These are phyloP conservation scores for Lordiphosa mommai DNA, from an alignment of 1,140 invertebrate species.

Conservation along the genomic window DNA sequence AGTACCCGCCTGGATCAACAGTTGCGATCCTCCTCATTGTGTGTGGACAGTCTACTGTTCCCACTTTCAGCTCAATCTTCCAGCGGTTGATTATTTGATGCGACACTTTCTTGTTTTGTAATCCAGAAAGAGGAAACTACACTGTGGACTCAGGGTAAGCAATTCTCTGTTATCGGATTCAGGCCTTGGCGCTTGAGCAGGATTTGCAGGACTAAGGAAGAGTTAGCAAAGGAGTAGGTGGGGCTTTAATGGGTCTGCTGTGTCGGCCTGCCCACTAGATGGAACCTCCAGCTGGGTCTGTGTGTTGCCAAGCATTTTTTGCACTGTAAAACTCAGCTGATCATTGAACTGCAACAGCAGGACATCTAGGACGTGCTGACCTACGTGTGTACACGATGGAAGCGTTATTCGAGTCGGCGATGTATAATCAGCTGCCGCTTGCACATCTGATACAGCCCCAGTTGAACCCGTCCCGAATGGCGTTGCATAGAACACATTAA, in stretches of 20 bases:
- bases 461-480: conserved; percentile 97
- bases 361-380: conserved; percentile 99
- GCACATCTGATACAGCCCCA: conserved; percentile 99
- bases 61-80: conserved; percentile 97
- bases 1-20: conserved; percentile 98
- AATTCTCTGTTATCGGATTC: conserved; percentile 89
- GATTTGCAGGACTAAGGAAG: conserved; percentile 87
- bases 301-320: conserved; percentile 86
- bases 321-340: conserved; percentile 90
- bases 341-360: conserved; percentile 96
- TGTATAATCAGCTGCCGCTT: conserved; percentile 98
- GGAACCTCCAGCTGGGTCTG: conserved; percentile 71
- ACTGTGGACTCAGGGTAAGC: conserved; percentile 88
- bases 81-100: conserved; percentile 98
- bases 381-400: conserved; percentile 76
- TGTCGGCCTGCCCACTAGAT: conserved; percentile 37
- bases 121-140: conserved; percentile 87
- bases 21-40: conserved; percentile 99
- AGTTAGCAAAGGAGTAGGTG: not conserved
- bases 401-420: conserved; percentile 92
- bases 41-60: conserved; percentile 98
- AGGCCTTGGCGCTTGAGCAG: conserved; percentile 95
- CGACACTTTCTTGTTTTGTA: conserved; percentile 99
- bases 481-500: conserved; percentile 97
- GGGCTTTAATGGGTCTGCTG: too few relatives aligned